A percentile compares a stretch with the other conserved stretches of the same genome.
Evolutionary conservation across 2,797 vertebrate species (phyloP).

Genomic region (Notamacropus eugenii): DNA sequence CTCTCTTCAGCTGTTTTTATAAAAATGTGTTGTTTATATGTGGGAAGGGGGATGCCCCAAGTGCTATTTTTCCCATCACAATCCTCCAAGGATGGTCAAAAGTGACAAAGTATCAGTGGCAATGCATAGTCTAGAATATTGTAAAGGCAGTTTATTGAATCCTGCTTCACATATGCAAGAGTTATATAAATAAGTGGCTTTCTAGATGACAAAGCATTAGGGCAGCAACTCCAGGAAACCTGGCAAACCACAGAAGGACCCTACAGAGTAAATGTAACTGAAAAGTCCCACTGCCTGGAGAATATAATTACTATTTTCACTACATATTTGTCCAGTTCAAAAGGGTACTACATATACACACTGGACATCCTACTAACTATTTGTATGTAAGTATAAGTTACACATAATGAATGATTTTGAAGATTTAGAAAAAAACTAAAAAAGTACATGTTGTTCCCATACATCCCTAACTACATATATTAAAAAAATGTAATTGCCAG

Average conservation of each 20-base stretch:
- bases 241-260: neutral
- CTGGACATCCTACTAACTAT: neutral
- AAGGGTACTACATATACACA: neutral
- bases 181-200: neutral
- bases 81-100: neutral
- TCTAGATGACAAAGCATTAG: neutral
- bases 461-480: neutral
- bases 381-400: neutral
- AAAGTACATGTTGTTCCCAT: neutral
- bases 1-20: neutral
- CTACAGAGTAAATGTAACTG: neutral
- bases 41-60: neutral
- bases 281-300: neutral
- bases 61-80: neutral
- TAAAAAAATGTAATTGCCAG: neutral
- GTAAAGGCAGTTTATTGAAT: too few species aligned
- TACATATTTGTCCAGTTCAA: neutral
- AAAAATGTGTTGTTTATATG: neutral
- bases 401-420: neutral
- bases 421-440: neutral
- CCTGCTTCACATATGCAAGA: neutral
- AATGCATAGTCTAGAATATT: neutral
- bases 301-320: neutral
- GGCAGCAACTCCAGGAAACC: neutral
- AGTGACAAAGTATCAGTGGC: neutral